A percentile compares a stretch with the other conserved stretches of the same genome.
Evolutionary conservation across 2,888 invertebrate species (phyloP).

Genomic region (Apamea crenata): DNA sequence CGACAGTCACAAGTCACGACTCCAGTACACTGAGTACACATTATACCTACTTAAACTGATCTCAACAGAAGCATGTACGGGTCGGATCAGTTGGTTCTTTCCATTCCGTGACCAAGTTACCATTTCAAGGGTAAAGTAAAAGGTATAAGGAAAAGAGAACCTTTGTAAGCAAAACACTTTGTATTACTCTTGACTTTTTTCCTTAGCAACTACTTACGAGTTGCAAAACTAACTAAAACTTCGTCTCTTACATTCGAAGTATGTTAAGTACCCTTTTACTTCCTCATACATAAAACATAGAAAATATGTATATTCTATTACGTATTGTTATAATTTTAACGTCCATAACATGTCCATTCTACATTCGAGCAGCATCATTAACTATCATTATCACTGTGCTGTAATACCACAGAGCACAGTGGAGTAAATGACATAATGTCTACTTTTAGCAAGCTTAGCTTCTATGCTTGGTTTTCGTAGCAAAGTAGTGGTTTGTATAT

Average conservation of each 20-base stretch:
- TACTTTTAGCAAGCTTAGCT: conserved; percentile 38
- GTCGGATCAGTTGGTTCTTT: background rate
- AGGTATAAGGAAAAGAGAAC: background rate
- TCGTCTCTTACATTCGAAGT: background rate
- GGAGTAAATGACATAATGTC: conserved; percentile 52
- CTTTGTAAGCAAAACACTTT: background rate
- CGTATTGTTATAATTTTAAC: conserved; percentile 35
- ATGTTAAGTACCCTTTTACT: conserved; percentile 21
- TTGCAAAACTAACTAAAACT: conserved; percentile 4
- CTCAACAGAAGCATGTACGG: background rate
- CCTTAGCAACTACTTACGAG: background rate
- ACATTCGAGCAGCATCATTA: conserved; percentile 50
- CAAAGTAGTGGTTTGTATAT: conserved; percentile 12
- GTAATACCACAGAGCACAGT: conserved; percentile 43
- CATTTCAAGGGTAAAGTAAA: background rate
- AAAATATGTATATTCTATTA: conserved; percentile 30
- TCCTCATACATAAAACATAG: conserved; percentile 12
- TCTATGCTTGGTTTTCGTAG: conserved; percentile 32
- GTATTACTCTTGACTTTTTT: background rate
- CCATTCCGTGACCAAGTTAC: background rate
- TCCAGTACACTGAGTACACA: background rate
- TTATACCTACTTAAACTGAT: no score
- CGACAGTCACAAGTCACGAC: conserved; percentile 11
- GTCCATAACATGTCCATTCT: conserved; percentile 44
- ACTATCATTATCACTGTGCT: conserved; percentile 50